These are phyloP conservation scores for Carassius gibelio DNA, from an alignment of 2,113 vertebrate genomes.

Conservation along the genomic window DNA sequence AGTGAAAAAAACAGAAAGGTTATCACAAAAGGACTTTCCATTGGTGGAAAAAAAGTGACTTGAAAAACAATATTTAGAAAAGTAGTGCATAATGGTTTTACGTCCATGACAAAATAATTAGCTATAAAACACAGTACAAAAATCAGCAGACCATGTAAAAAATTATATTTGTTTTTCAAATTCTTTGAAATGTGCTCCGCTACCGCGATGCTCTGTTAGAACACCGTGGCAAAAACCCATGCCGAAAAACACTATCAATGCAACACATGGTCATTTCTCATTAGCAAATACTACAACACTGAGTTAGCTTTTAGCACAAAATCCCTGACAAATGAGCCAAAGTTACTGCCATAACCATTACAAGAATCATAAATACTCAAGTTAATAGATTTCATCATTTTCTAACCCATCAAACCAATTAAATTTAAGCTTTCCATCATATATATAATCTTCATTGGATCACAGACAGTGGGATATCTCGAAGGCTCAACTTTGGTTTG, in stretches of 20 bases:
- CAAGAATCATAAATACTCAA: slow-evolving; percentile 71
- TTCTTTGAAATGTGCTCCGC: slow-evolving; percentile 93
- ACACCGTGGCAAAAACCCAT: slow-evolving; percentile 91
- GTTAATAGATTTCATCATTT: slow-evolving; percentile 71
- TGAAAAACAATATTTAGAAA: slow-evolving; percentile 99
- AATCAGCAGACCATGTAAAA: slow-evolving; percentile 99
- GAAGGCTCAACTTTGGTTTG: slow-evolving; percentile 98
- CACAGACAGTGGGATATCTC: slow-evolving; percentile 69
- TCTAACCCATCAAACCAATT: slow-evolving; percentile 49
- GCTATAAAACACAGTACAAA: slow-evolving; percentile 99
- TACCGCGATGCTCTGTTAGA: slow-evolving; percentile 93
- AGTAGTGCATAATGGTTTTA: slow-evolving; percentile 99
- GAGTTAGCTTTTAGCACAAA: slow-evolving; percentile 83
- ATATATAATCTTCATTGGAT: slow-evolving; percentile 83
- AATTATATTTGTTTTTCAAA: slow-evolving; percentile 95
- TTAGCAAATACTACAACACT: slow-evolving; percentile 77
- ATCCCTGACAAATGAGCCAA: slow-evolving; percentile 95
- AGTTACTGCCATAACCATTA: slow-evolving; percentile 78
- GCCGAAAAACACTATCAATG: slow-evolving; percentile 94
- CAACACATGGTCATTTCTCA: slow-evolving; percentile 82
- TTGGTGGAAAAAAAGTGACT: slow-evolving; percentile 99
- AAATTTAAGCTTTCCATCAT: slow-evolving; percentile 44
- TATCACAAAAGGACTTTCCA: slow-evolving; percentile 99
- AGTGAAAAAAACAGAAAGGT: slow-evolving; percentile 99
- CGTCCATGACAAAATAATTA: slow-evolving; percentile 99